Percentiles rank a stretch among this genome's conserved stretches.
phyloP scores from a whole-genome alignment of 2,888 invertebrate species.

The Pseudococcus viburni region DNA sequence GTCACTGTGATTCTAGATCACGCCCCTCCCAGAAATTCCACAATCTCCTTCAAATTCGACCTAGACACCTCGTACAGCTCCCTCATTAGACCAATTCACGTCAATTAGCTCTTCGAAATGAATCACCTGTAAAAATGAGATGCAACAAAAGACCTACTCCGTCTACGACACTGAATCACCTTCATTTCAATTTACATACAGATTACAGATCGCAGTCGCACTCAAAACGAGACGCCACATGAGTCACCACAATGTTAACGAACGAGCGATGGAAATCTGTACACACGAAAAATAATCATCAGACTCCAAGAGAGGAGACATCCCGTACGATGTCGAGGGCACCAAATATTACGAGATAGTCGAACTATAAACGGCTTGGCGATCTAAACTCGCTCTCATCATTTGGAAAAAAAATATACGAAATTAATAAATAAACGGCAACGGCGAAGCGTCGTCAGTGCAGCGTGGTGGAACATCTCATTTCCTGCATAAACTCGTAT shows the following conservation, averaged over 20 bases:
- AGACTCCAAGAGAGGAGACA: not conserved
- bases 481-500: constrained; percentile 61
- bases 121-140: not conserved
- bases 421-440: constrained; percentile 53
- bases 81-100: no score
- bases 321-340: not conserved
- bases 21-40: not conserved
- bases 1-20: not conserved
- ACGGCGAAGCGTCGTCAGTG: constrained; percentile 3
- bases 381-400: constrained; percentile 42
- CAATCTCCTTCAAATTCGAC: no score
- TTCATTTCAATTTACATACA: constrained; percentile 5
- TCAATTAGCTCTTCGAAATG: not conserved
- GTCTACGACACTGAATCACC: constrained; percentile 1
- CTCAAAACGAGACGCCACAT: constrained; percentile 17
- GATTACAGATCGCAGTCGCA: not conserved
- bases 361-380: not conserved
- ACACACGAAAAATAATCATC: not conserved
- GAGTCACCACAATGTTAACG: constrained; percentile 12
- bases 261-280: not conserved
- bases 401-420: constrained; percentile 27
- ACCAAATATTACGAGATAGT: not conserved
- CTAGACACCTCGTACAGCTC: no score
- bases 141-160: not conserved
- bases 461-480: constrained; percentile 61